A percentile compares a stretch with the other conserved stretches of the same genome.
Conservation (phyloP, 2,888 invertebrate species). For the Autographa gamma region DNA sequence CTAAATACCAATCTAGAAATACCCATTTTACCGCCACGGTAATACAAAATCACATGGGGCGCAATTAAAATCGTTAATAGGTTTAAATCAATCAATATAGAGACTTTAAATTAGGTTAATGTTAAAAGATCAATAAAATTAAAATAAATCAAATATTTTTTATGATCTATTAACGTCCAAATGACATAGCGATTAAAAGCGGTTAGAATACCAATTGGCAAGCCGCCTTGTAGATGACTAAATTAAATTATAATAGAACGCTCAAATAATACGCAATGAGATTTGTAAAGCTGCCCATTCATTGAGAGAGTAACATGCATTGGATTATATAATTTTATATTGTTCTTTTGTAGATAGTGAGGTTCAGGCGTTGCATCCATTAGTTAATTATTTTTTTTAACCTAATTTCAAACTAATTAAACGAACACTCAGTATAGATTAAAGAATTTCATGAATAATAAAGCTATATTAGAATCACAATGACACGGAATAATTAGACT, state of each 20-base stretch:
- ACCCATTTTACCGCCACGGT: neutral
- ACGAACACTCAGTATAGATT: slow-evolving; percentile 9
- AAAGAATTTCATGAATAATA: slow-evolving; percentile 21
- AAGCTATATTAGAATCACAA: neutral
- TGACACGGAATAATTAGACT: neutral
- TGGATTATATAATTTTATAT: neutral
- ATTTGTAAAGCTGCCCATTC: slow-evolving; percentile 2
- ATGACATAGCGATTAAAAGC: slow-evolving; percentile 23
- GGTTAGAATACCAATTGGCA: slow-evolving; percentile 42
- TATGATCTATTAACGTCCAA: slow-evolving; percentile 28
- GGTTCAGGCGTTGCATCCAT: slow-evolving; percentile 21
- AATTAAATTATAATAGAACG: slow-evolving; percentile 37
- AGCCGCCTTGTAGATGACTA: slow-evolving; percentile 23
- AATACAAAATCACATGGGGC: neutral
- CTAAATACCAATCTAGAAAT: neutral
- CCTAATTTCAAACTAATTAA: slow-evolving; percentile 31
- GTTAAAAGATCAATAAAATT: neutral
- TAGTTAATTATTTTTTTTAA: slow-evolving; percentile 40
- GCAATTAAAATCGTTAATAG: slow-evolving; percentile 1
- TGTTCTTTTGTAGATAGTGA: slow-evolving; percentile 1
- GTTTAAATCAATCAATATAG: neutral
- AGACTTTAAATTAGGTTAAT: neutral
- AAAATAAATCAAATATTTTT: slow-evolving; percentile 13
- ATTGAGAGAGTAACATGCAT: slow-evolving; percentile 3
- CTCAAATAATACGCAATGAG: neutral